phyloP scores from a whole-genome alignment of 2,888 invertebrate species.

The Coremacera marginata region DNA sequence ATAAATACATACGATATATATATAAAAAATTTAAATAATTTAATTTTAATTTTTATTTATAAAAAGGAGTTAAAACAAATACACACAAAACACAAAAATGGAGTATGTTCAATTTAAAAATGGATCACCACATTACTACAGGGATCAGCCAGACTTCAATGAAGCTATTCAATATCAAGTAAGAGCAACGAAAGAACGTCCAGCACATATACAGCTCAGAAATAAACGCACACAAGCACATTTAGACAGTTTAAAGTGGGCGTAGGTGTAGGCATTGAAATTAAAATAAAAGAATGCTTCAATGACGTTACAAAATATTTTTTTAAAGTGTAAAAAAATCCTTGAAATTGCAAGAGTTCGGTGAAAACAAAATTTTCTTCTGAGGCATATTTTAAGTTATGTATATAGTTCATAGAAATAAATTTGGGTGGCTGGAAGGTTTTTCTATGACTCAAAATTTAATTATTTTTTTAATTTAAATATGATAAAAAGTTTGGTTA shows the following conservation, averaged over 20 bases:
- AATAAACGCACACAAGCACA: not conserved
- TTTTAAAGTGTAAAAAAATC: too few relatives aligned
- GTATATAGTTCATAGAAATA: too few relatives aligned
- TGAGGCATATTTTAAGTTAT: too few relatives aligned
- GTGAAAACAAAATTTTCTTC: too few relatives aligned
- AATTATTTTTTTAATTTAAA: not conserved
- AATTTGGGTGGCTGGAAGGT: too few relatives aligned
- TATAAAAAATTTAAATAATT: slow-evolving; percentile 49
- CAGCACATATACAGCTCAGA: not conserved
- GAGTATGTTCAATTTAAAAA: slow-evolving; percentile 70
- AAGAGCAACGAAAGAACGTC: slow-evolving; percentile 53
- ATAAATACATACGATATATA: slow-evolving; percentile 6
- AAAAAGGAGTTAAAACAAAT: slow-evolving; percentile 57
- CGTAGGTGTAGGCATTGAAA: not conserved
- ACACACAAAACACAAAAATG: slow-evolving; percentile 58
- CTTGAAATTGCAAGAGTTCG: too few relatives aligned
- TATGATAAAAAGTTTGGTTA: not conserved
- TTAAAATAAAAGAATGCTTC: not conserved
- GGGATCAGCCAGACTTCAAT: slow-evolving; percentile 68
- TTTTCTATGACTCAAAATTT: not conserved
- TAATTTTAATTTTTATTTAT: slow-evolving; percentile 45
- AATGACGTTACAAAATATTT: not conserved
- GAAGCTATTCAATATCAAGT: slow-evolving; percentile 70
- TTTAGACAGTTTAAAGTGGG: not conserved
- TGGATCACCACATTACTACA: slow-evolving; percentile 68